Base-by-base conservation (phyloP, 2,113 vertebrate genomes). In the Salminus brasiliensis region DNA sequence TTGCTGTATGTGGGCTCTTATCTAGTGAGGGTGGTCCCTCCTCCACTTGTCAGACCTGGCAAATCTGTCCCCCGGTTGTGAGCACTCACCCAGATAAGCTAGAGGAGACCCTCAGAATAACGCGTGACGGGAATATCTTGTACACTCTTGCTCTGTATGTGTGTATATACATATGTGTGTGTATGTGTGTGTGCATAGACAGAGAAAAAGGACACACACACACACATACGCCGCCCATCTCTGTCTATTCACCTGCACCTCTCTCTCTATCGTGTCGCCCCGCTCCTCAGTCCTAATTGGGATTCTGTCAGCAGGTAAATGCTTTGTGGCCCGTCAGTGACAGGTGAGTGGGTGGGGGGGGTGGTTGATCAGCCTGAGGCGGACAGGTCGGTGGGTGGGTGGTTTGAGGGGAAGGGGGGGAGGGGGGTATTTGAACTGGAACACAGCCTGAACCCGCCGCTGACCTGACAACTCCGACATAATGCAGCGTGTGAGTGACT, bases 261-360 rank as follows among this genome's bases (percentile, higher is more conserved):
- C 86, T 82, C 45, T 67, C 62, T 79, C 39, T 36, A 13, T 18
- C 0, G 41, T 69, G 55, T 72, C 76, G 32, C 73, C 79, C 79
- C 79, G 12, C 86, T 83, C 85, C 84, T 82, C 52, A 18, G 82
- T 88, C 91, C 59, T 93, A 92, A 93, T 93, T 93, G 92, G 89
- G 88, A 91, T 90, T 88, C 91, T 91, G 91, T 93, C 91, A 92
- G 88, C 85, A 91, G 91, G 91, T 93, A 92, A 93, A 92, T 92
- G 91, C 90, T 89, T 89, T 89, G 88, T 89, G 92, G 91, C 90
- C 90, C 81, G 81, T 85, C 18, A 68, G 85, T 92, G 91, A 91
- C 92, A 92, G 91, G 91, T 87, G 84, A 59, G 83, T 84, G 82
- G 79, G 72, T 82, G 85, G 72, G 70, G 83, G 73, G 72, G 16